Percentiles rank a stretch among this genome's conserved stretches.
phyloP scores from a whole-genome alignment of 2,797 vertebrate genomes.

The Oreonectes daqikongensis region DNA sequence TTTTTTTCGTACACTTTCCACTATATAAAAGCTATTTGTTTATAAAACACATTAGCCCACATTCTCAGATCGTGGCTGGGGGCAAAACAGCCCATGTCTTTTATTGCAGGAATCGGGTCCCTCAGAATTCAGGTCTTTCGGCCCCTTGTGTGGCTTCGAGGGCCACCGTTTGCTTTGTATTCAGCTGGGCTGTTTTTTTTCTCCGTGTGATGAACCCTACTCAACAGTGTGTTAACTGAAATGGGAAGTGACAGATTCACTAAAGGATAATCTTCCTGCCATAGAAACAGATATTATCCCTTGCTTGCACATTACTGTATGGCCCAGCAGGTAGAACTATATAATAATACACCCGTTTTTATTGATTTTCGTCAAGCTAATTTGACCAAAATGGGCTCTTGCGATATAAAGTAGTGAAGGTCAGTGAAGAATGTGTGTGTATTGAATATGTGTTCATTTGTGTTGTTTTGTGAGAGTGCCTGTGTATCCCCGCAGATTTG shows the following conservation, averaged over 20 bases:
- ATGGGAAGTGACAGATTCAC: conserved; percentile 89
- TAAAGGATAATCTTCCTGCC: conserved; percentile 79
- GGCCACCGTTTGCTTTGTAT: conserved; percentile 60
- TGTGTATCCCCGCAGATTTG: neutral
- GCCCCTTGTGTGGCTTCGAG: conserved; percentile 6
- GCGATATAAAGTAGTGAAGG: conserved; percentile 61
- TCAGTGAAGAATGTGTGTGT: conserved; percentile 1
- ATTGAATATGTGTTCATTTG: conserved; percentile 18
- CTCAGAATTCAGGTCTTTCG: conserved; percentile 16
- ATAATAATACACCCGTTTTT: conserved; percentile 63
- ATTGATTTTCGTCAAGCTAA: conserved; percentile 75
- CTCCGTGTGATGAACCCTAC: conserved; percentile 69
- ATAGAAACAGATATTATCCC: conserved; percentile 77
- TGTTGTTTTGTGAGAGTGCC: neutral
- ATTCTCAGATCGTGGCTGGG: conserved; percentile 47
- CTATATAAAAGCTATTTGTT: conserved; percentile 58
- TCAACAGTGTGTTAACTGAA: conserved; percentile 81
- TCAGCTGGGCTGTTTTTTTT: conserved; percentile 58
- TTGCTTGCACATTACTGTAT: conserved; percentile 68
- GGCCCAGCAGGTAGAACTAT: conserved; percentile 63
- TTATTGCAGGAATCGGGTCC: conserved; percentile 21
- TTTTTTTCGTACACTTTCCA: conserved; percentile 37
- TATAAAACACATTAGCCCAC: conserved; percentile 59
- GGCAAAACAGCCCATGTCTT: conserved; percentile 46
- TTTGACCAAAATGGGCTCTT: conserved; percentile 70